These are phyloP conservation scores for Cepaea nemoralis DNA, from an alignment of 1,140 invertebrate species.

Conservation along the genomic window DNA sequence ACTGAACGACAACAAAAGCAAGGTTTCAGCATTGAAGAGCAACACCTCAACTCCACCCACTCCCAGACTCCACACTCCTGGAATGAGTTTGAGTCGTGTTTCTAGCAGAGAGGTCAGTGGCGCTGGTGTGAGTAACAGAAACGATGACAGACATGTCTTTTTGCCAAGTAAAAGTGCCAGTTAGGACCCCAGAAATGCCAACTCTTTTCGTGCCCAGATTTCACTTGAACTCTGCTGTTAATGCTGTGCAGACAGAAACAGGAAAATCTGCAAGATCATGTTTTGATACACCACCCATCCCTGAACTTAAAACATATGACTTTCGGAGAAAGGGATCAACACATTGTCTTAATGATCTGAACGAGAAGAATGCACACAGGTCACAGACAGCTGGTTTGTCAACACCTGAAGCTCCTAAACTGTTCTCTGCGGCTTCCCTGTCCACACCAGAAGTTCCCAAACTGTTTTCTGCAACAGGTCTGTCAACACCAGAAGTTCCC, in stretches of 20 bases:
- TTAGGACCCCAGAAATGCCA: background rate
- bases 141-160: background rate
- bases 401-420: background rate
- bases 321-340: background rate
- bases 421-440: background rate
- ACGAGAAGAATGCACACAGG: background rate
- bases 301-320: background rate
- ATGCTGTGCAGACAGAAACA: background rate
- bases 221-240: background rate
- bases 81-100: background rate
- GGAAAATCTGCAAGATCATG: background rate
- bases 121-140: background rate
- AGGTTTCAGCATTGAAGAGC: background rate
- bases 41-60: background rate
- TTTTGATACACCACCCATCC: background rate
- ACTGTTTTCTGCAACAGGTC: too few species aligned
- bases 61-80: background rate
- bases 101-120: background rate
- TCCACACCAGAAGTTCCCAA: too few species aligned
- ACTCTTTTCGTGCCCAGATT: background rate
- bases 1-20: background rate
- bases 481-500: background rate
- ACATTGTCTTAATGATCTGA: background rate
- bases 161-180: background rate
- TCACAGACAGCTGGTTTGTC: background rate